Evolutionary conservation across 2,113 vertebrate genomes (phyloP).

Genomic region (Micromys minutus): DNA sequence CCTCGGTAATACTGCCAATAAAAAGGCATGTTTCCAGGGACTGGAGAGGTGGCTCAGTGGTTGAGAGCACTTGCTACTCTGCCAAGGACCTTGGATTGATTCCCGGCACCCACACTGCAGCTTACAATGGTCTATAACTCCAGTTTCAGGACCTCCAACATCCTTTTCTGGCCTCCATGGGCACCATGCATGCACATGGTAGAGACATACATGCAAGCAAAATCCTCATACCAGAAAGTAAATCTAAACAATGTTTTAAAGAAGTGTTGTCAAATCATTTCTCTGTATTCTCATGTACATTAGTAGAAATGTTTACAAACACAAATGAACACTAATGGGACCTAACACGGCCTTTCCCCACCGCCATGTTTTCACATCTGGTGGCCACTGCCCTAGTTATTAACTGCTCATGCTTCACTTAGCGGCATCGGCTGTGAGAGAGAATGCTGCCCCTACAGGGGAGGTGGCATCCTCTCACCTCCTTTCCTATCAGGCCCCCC

Average conservation of each 20-base stretch:
- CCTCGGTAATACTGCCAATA: neutral
- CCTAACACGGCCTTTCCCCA: neutral
- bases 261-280: neutral
- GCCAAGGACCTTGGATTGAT: neutral
- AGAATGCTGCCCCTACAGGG: neutral
- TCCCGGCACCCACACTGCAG: neutral
- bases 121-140: neutral
- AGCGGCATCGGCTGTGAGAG: neutral
- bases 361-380: rapidly evolving
- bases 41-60: neutral
- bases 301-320: neutral
- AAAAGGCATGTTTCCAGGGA: neutral
- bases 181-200: too few relatives aligned
- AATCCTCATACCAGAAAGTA: neutral
- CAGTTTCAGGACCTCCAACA: too few relatives aligned
- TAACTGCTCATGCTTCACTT: too few relatives aligned
- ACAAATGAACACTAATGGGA: neutral
- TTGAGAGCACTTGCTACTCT: neutral
- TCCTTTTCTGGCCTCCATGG: neutral
- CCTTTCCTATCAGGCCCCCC: neutral
- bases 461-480: neutral
- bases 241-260: neutral
- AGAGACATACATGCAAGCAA: neutral
- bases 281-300: neutral
- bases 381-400: neutral